Percentiles rank a stretch among this genome's conserved stretches.
Conservation (phyloP, 2,888 invertebrate species). For the Hemistola chrysoprasaria region DNA sequence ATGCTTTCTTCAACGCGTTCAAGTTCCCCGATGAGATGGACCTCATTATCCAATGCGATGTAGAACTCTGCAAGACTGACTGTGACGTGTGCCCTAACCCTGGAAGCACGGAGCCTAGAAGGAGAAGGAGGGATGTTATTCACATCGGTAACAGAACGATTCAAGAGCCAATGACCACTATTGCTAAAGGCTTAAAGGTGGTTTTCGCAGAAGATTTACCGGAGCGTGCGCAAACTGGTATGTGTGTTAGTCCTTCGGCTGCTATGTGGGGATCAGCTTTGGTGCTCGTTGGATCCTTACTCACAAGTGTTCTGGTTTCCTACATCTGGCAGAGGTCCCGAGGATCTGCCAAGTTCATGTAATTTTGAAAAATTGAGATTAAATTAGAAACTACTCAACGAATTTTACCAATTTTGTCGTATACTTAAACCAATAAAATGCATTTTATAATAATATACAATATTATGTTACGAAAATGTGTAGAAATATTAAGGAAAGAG, state of each 20-base stretch:
- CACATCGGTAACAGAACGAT: slow-evolving; percentile 73
- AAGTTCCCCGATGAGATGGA: slow-evolving; percentile 94
- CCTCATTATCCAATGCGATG: slow-evolving; percentile 90
- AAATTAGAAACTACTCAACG: background rate
- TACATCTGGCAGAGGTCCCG: slow-evolving; percentile 69
- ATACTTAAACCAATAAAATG: no score
- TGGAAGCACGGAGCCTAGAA: slow-evolving; percentile 81
- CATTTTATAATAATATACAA: no score
- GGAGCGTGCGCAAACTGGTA: slow-evolving; percentile 55
- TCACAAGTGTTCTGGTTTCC: slow-evolving; percentile 73
- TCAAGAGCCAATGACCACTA: slow-evolving; percentile 80
- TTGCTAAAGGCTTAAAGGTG: slow-evolving; percentile 85
- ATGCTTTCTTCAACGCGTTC: slow-evolving; percentile 90
- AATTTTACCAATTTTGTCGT: no score
- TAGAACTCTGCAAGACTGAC: slow-evolving; percentile 90
- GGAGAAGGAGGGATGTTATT: slow-evolving; percentile 68
- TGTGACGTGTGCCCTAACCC: slow-evolving; percentile 88
- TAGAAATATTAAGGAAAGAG: no score
- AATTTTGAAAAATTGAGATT: slow-evolving; percentile 17
- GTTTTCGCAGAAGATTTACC: slow-evolving; percentile 86
- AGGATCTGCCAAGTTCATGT: slow-evolving; percentile 55
- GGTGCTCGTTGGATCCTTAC: slow-evolving; percentile 82
- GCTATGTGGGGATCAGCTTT: slow-evolving; percentile 84
- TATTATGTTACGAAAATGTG: no score
- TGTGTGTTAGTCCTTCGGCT: slow-evolving; percentile 85